A percentile compares a stretch with the other conserved stretches of the same genome.
Evolutionary conservation across 2,888 invertebrate genomes (phyloP).

Genomic region (Hetaerina titia): DNA sequence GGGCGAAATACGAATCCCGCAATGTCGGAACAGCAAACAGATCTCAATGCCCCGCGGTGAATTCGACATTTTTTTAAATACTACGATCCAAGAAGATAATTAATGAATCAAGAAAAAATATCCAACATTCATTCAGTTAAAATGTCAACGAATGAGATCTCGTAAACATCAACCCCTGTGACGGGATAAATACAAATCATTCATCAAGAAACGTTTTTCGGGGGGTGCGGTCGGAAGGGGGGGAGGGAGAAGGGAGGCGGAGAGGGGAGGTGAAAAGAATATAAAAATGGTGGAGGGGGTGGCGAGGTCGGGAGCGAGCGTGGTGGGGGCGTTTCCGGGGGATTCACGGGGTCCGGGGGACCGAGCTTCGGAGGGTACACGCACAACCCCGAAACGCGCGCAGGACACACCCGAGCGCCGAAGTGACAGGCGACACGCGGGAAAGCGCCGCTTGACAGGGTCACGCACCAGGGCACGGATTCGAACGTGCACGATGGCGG

Average conservation of each 20-base stretch:
- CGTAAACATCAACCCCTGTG: background rate
- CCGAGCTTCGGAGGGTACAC: background rate
- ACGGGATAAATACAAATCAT: background rate
- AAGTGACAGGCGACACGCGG: background rate
- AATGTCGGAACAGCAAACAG: too few relatives aligned
- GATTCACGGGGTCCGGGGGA: too few relatives aligned
- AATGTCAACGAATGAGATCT: background rate
- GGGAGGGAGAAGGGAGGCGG: background rate
- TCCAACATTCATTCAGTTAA: conserved; percentile 10
- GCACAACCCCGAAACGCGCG: background rate
- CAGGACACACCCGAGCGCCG: background rate
- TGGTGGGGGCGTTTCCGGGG: too few relatives aligned
- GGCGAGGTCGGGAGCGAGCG: background rate
- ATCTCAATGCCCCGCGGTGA: too few relatives aligned
- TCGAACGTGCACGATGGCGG: background rate
- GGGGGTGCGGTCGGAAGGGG: background rate
- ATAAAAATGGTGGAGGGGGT: background rate
- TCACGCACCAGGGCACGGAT: background rate
- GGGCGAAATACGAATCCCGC: too few relatives aligned
- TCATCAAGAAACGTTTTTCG: background rate
- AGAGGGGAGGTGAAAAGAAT: background rate
- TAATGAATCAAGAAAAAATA: background rate
- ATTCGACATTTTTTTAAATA: background rate
- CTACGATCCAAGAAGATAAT: background rate
- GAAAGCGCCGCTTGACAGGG: background rate